Percentiles rank a stretch among this genome's conserved stretches.
These are phyloP conservation scores for Chloropsis cyanopogon DNA, from an alignment of 2,113 vertebrate species.

Conservation along the genomic window DNA sequence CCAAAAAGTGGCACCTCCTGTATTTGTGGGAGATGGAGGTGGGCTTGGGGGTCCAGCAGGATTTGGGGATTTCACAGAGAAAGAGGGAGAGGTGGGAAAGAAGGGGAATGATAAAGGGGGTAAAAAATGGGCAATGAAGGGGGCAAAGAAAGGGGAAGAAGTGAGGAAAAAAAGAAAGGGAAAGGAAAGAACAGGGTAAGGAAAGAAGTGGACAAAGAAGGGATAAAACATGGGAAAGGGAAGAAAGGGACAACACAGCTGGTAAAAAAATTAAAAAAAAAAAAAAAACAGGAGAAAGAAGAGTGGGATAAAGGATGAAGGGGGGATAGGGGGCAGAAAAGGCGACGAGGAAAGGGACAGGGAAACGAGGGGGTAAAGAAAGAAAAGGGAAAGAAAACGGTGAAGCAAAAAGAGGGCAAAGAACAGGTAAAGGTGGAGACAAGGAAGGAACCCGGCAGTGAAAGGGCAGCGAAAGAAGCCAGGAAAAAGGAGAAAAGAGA, in stretches of 20 bases:
- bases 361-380: background rate
- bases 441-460: background rate
- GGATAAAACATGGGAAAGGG: too few species aligned
- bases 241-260: background rate
- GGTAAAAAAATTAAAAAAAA: too few species aligned
- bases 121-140: background rate
- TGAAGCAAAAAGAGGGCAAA: background rate
- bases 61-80: background rate
- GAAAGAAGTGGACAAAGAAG: background rate
- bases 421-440: background rate
- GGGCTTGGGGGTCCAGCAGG: too few species aligned
- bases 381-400: background rate
- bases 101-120: background rate
- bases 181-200: background rate
- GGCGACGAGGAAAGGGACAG: background rate
- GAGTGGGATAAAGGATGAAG: background rate
- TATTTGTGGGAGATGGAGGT: rapidly evolving
- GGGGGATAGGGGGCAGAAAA: background rate
- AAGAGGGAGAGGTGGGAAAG: background rate
- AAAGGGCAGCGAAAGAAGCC: background rate
- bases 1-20: background rate
- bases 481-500: too few species aligned
- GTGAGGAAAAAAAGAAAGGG: background rate
- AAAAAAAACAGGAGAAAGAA: background rate
- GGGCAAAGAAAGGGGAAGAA: too few species aligned